Evolutionary conservation across 2,113 vertebrate genomes (phyloP).

Genomic region (Gobiocypris rarus): DNA sequence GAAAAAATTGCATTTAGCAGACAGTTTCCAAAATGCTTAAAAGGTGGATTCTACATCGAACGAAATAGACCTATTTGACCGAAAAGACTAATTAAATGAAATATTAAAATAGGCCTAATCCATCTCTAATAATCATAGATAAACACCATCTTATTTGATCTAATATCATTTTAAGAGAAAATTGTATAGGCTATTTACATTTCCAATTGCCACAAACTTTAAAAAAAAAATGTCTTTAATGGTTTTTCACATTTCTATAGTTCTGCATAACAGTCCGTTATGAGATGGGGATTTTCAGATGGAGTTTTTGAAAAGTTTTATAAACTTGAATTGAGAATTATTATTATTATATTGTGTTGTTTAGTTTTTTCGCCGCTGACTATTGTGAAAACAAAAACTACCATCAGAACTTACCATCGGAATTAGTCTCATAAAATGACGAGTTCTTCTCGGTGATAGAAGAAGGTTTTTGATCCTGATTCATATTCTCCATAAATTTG

Average conservation of each 20-base stretch:
- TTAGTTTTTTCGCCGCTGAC: not conserved
- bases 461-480: slow-evolving; percentile 69
- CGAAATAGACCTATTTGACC: not conserved
- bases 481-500: slow-evolving; percentile 78
- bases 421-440: slow-evolving; percentile 74
- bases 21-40: not conserved
- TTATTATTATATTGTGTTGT: not conserved
- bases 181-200: not conserved
- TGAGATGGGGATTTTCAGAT: not conserved
- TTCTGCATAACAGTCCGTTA: not conserved
- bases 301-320: not conserved
- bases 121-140: not conserved
- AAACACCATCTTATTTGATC: not conserved
- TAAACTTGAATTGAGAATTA: not conserved
- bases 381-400: too few species aligned
- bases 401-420: slow-evolving; percentile 67
- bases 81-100: not conserved
- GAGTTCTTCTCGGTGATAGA: slow-evolving; percentile 71
- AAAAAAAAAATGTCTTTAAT: not conserved
- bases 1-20: too few species aligned
- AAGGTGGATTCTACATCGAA: not conserved
- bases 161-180: not conserved
- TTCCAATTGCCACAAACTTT: not conserved
- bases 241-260: not conserved
- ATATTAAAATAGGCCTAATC: not conserved